Base-by-base conservation (phyloP, 2,888 invertebrate genomes). In the Apeira syringaria region DNA sequence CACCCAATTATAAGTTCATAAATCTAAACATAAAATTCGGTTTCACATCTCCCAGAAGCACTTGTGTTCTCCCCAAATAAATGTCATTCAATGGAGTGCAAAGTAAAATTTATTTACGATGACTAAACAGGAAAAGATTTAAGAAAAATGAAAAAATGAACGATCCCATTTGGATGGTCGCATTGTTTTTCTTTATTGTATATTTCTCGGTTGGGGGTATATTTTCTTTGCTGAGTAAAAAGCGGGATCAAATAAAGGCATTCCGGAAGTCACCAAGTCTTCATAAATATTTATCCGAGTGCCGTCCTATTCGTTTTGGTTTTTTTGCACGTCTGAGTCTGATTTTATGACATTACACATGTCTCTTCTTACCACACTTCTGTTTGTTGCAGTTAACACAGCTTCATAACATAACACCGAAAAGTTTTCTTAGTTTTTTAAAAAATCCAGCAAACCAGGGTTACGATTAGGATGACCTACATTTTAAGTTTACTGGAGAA, bases 231-330 rank as follows among this genome's bases (percentile, higher is more conserved):
- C 12, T n/a, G 17, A 12, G 27, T 29, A 39, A 49, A 47, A 42
- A n/a, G n/a, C n/a, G n/a, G n/a, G n/a, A 33, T 37, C 38, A 37
- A 51, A 47, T 36, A 33, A 40, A 47, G 26, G 33, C 42, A 36
- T 45, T 33, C 47, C 47, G 52, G 50, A 20, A 20, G 20, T 9
- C 24, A 4, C 9, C 3, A 55, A 50, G 18, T 9, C 34, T 35
- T 44, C 52, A 43, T 38, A 52, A 50, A 50, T 52, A 46, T 49
- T 43, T 50, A 35, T 39, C 32, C 24, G 15, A 34, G 24, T 38
- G 30, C 39, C 28, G 29, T 33, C 18, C 17, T 32, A 32, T 24
- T 24, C n/a, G 27, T 36, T 22, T 26, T 34, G 9, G n/a, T 34
- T 30, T 39, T 35, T 34, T 39, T 45, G 34, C 29, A 39, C 45